Percentiles rank a stretch among this genome's conserved stretches.
Evolutionary conservation across 2,113 vertebrate species (phyloP).

Genomic region (Mixornis gularis): DNA sequence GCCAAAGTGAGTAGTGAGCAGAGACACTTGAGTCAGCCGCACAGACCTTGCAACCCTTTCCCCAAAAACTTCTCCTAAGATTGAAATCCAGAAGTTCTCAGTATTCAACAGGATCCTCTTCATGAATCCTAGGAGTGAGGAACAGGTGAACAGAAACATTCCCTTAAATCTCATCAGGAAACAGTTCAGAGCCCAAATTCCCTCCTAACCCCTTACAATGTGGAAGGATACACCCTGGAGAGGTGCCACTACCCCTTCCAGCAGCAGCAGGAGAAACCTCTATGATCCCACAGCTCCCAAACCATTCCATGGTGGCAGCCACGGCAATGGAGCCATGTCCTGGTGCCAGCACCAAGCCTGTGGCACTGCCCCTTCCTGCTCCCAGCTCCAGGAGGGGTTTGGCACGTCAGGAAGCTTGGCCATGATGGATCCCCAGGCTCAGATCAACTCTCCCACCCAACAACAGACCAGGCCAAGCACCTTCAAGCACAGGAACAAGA

Average conservation of each 20-base stretch:
- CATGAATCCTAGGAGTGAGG: background rate
- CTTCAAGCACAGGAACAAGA: rapidly evolving
- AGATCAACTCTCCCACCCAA: background rate
- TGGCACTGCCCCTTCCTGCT: background rate
- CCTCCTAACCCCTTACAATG: background rate
- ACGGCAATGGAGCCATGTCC: rapidly evolving
- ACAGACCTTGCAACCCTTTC: background rate
- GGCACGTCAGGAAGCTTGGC: rapidly evolving
- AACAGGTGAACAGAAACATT: background rate
- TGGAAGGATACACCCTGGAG: background rate
- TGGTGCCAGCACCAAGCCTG: background rate
- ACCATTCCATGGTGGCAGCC: background rate
- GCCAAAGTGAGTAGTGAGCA: background rate
- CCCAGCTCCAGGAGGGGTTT: background rate
- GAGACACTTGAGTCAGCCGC: background rate
- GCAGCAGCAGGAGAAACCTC: background rate
- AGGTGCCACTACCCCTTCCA: background rate
- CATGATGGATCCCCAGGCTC: background rate
- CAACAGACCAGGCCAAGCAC: background rate
- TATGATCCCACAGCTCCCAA: background rate
- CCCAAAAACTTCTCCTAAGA: background rate
- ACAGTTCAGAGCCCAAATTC: background rate
- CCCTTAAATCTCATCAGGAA: background rate
- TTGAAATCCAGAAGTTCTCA: background rate
- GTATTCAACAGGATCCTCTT: background rate